Evolutionary conservation across 2,888 invertebrate species (phyloP).

Genomic region (Agonum fuliginosum): DNA sequence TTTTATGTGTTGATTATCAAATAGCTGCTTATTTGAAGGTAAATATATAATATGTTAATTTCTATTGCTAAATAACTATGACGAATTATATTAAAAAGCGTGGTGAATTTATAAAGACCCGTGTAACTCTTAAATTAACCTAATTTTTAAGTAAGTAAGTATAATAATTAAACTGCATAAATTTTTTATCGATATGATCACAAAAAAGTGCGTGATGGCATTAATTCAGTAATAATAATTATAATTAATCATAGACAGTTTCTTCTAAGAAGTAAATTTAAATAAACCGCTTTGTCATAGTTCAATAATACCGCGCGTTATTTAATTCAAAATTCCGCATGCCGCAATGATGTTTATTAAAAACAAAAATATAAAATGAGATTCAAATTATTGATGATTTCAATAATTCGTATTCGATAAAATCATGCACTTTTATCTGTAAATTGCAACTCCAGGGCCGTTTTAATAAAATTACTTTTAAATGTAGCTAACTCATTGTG

Average conservation of each 20-base stretch:
- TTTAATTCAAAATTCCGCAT: conserved; percentile 22
- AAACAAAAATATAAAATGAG: conserved; percentile 14
- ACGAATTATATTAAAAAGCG: too few species aligned
- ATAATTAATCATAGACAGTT: neutral
- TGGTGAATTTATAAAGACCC: too few species aligned
- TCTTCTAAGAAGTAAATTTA: conserved; percentile 17
- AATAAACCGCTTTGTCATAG: conserved; percentile 20
- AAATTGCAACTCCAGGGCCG: conserved; percentile 17
- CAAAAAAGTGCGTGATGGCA: too few species aligned
- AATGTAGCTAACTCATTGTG: conserved; percentile 29
- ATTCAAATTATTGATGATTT: conserved; percentile 19
- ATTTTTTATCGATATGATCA: too few species aligned
- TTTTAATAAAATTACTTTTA: conserved; percentile 26
- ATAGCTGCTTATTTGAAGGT: too few species aligned
- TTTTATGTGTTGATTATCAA: too few species aligned
- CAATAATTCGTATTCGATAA: neutral
- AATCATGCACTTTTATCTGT: conserved; percentile 16
- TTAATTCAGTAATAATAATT: neutral
- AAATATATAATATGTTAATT: too few species aligned
- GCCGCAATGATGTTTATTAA: neutral
- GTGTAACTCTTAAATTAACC: too few species aligned
- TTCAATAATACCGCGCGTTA: conserved; percentile 20
- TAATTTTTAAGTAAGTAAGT: too few species aligned
- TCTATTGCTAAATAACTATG: too few species aligned
- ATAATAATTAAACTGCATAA: too few species aligned